Conservation (phyloP, 2,888 invertebrate species). For the Magallana nippona region DNA sequence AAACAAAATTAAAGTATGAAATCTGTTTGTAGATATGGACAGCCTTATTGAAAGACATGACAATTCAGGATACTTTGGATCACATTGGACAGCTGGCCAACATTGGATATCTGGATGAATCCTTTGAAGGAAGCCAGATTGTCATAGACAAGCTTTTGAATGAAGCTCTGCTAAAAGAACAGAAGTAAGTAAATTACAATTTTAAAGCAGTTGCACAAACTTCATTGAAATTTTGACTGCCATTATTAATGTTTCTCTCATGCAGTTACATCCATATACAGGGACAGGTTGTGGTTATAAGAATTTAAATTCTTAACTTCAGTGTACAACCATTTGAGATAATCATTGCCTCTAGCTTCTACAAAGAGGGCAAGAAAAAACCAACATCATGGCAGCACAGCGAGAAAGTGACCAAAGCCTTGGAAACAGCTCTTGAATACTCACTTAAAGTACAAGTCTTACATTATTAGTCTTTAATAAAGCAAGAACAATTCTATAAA, state of each 20-base stretch:
- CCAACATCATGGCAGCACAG: constrained; percentile 70
- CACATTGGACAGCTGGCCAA: constrained; percentile 77
- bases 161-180: constrained; percentile 52
- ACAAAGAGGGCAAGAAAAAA: constrained; percentile 69
- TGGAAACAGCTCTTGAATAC: constrained; percentile 73
- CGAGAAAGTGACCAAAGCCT: constrained; percentile 62
- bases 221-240: too few relatives aligned
- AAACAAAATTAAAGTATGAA: neutral
- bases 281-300: neutral
- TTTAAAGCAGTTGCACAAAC: neutral
- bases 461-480: neutral
- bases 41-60: constrained; percentile 77
- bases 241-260: too few relatives aligned
- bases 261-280: too few relatives aligned
- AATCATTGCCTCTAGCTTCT: constrained; percentile 73
- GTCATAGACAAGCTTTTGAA: constrained; percentile 57
- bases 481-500: too few relatives aligned
- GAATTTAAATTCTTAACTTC: neutral
- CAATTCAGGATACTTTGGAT: constrained; percentile 76
- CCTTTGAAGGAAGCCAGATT: constrained; percentile 49
- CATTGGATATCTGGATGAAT: constrained; percentile 66
- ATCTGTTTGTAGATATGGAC: constrained; percentile 74
- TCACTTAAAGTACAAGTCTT: constrained; percentile 68
- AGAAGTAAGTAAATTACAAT: constrained; percentile 53
- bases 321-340: constrained; percentile 77